Evolutionary conservation across 2,113 vertebrate genomes (phyloP), one percentile per base, ranked within the genome.

Genomic region (Girardinichthys multiradiatus): DNA sequence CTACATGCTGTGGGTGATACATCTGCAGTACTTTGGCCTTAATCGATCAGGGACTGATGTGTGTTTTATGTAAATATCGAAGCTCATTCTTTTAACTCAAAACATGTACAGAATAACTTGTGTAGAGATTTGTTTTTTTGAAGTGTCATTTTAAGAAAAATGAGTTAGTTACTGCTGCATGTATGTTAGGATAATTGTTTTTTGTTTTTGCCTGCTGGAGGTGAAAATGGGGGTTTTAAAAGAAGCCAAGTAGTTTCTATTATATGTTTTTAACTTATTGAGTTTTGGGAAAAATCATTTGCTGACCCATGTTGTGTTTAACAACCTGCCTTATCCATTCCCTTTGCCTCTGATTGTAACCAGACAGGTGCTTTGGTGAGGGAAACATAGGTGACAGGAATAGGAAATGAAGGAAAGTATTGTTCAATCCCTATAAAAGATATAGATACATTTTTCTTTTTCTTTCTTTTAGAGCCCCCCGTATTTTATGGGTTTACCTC

Each of bases 21-120:
- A 75, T 61, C 74, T 51, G 72, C 80, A 83, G 85, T 89, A 91
- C 92, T 94, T 92, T 92, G 92, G 93, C 94, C 93, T 94, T 94
- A 94, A 93, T 75, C 76, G 85, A 93, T 94, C 93, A 93, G 94
- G 93, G 92, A 94, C 91, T 90, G 91, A 87, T 80, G 83, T 90
- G 84, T 90, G 84, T 92, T 54, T 54, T 54, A 72, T 90, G 82
- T 88, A 93, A 88, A 91, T 91, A 92, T 79, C 77, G 77, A 73
- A 86, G 81, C 81, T 86, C 81, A 74, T 68, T 83, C 80, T 91
- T 88, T 92, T 79, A 85, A 81, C 88, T 79, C 68, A 74, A 58
- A 70, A 67, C 73, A 48, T 92, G 91, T 92, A 92, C 73, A 93
- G 86, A 91, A 11, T 68, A 73, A 82, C 64, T 70, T 74, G 71